These are phyloP conservation scores for Heterotis niloticus DNA, from an alignment of 2,113 vertebrate genomes.

Conservation along the genomic window DNA sequence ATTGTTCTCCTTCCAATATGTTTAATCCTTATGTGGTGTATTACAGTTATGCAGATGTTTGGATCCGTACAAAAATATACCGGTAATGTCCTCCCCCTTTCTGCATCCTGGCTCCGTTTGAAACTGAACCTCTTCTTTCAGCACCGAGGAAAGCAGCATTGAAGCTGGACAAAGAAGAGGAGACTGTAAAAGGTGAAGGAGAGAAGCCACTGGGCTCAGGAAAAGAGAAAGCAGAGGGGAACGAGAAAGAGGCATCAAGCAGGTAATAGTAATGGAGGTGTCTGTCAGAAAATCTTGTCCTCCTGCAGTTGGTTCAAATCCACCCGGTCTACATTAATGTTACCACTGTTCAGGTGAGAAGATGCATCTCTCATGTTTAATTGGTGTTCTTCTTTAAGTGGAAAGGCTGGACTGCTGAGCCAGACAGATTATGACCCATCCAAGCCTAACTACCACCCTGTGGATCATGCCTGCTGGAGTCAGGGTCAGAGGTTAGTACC, in stretches of 20 bases:
- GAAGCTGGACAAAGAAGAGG: slow-evolving; percentile 51
- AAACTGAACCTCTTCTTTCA: slow-evolving; percentile 33
- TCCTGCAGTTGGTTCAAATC: too few species aligned
- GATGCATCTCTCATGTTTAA: neutral
- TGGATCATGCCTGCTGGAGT: slow-evolving; percentile 79
- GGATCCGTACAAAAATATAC: slow-evolving; percentile 32
- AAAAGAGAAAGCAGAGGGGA: neutral
- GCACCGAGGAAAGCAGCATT: slow-evolving; percentile 69
- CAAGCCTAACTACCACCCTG: slow-evolving; percentile 70
- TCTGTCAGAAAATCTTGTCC: too few species aligned
- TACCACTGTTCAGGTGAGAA: too few species aligned
- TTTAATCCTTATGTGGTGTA: too few species aligned
- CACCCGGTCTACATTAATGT: too few species aligned
- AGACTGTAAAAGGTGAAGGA: slow-evolving; percentile 28
- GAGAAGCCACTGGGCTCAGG: slow-evolving; percentile 33
- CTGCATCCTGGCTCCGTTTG: neutral
- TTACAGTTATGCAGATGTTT: too few species aligned
- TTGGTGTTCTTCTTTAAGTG: slow-evolving; percentile 42
- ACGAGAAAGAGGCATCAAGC: slow-evolving; percentile 14
- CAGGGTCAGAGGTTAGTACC: slow-evolving; percentile 67
- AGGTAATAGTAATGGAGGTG: slow-evolving; percentile 21
- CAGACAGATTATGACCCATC: slow-evolving; percentile 66
- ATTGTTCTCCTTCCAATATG: too few species aligned
- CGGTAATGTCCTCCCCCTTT: slow-evolving; percentile 23
- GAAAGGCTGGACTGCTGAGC: slow-evolving; percentile 40